Base-by-base conservation (phyloP, 2,113 vertebrate genomes). In the Rhabdomys dilectus region DNA sequence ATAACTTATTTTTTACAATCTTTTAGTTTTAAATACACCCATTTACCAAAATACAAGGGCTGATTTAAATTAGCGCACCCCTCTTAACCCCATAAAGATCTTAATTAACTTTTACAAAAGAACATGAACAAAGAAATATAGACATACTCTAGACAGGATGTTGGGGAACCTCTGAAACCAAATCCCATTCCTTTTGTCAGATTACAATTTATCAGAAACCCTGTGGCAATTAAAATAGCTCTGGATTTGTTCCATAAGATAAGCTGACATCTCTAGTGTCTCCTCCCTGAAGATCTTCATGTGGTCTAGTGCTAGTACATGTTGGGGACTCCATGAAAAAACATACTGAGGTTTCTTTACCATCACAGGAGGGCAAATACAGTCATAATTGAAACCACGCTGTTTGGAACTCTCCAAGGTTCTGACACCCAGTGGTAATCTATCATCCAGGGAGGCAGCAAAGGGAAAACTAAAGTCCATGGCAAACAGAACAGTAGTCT, bases 361-460 rank as follows among this genome's bases (percentile, higher is more conserved):
- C 36, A 73, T 39, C 22, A 68, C 26, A 42, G 70, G 6, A 36
- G 17, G 85, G 17, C 7, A 70, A 80, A 12, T 17, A 22, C 4
- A 70, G 1, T 9, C 29, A 45, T 21, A 31, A 17, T 51, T 56
- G 53, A 70, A 87, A 87, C 31, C 68, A 66, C 0, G 11, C 48
- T 68, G 64, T 60, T 17, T 92, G 95, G 97, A 98, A 96, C 97
- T 97, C 95, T 98, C 97, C 97, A 97, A 97, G 95, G 97, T 97
- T 96, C 96, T 97, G 96, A 97, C 85, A 72, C 29, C 26, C 45
- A 82, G 60, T 21, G 58, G 87, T 62, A 88, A 70, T 88, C 80
- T 80, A 88, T 6, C 17, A 84, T 62, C 75, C 51, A 58, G 36
- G n/a, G 88, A 3, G 72, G 68, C 36, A 88, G 31, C 1, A 45